Evolutionary conservation across 2,888 invertebrate genomes (phyloP).

Genomic region (Cremastinae sp.): DNA sequence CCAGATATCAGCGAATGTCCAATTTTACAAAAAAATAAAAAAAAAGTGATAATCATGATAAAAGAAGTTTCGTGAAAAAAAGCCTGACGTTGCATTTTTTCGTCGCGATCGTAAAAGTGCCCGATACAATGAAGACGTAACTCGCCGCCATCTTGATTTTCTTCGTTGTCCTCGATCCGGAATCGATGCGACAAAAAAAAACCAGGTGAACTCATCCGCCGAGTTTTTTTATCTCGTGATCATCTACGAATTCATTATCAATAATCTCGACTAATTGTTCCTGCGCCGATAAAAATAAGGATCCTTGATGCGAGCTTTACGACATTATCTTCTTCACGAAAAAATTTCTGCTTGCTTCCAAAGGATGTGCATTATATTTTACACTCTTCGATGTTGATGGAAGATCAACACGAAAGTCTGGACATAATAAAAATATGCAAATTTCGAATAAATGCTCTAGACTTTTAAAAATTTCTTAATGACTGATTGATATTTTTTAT

Average conservation of each 20-base stretch:
- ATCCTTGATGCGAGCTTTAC: neutral
- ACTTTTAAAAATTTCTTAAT: no score
- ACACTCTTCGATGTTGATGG: no score
- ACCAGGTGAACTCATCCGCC: neutral
- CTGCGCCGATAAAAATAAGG: neutral
- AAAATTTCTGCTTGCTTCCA: no score
- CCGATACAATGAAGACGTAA: neutral
- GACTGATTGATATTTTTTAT: no score
- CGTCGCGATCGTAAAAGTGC: constrained; percentile 7
- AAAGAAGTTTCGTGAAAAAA: no score
- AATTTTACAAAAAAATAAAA: neutral
- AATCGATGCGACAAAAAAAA: constrained; percentile 1
- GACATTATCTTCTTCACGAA: constrained; percentile 8
- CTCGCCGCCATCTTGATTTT: neutral
- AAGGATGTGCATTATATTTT: no score
- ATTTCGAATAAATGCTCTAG: no score
- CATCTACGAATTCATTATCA: constrained; percentile 24
- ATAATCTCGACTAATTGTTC: constrained; percentile 13
- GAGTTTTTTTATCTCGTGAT: constrained; percentile 1
- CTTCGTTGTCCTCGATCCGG: constrained; percentile 11
- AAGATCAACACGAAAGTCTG: no score
- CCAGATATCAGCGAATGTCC: constrained; percentile 6
- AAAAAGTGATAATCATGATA: no score
- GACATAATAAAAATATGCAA: no score
- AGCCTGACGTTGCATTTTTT: no score